Conservation (phyloP, 1,140 invertebrate genomes). For the Danaus plexippus region DNA sequence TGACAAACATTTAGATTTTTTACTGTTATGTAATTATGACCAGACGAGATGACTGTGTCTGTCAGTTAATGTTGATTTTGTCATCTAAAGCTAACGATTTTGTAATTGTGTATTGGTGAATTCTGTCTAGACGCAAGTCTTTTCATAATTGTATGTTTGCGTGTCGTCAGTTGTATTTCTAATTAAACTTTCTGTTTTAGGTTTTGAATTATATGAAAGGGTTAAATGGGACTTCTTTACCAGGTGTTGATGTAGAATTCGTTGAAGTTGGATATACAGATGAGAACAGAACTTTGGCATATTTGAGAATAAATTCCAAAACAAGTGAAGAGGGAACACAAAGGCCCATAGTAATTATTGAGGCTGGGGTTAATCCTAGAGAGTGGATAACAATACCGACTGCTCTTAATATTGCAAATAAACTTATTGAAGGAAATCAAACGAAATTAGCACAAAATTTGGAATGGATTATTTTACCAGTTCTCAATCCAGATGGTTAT, state of each 20-base stretch:
- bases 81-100: too few species aligned
- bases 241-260: slow-evolving; percentile 30
- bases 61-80: not conserved
- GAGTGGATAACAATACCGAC: slow-evolving; percentile 75
- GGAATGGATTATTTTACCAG: slow-evolving; percentile 81
- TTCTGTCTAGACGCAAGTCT: too few species aligned
- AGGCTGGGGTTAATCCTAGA: slow-evolving; percentile 73
- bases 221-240: slow-evolving; percentile 23
- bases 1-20: too few species aligned
- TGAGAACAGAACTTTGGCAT: slow-evolving; percentile 40
- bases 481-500: slow-evolving; percentile 85
- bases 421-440: slow-evolving; percentile 46
- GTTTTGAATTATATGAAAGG: slow-evolving; percentile 35
- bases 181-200: slow-evolving; percentile 25
- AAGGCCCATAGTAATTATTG: slow-evolving; percentile 53
- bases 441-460: slow-evolving; percentile 68
- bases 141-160: slow-evolving; percentile 2
- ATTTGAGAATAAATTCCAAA: slow-evolving; percentile 32
- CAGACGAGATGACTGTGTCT: not conserved
- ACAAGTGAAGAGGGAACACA: slow-evolving; percentile 6
- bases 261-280: slow-evolving; percentile 39
- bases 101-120: not conserved
- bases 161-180: too few species aligned
- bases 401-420: slow-evolving; percentile 71
- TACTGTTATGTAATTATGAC: too few species aligned